A percentile compares a stretch with the other conserved stretches of the same genome.
Evolutionary conservation across 2,888 invertebrate species (phyloP).

Genomic region (Dynastes tityus): DNA sequence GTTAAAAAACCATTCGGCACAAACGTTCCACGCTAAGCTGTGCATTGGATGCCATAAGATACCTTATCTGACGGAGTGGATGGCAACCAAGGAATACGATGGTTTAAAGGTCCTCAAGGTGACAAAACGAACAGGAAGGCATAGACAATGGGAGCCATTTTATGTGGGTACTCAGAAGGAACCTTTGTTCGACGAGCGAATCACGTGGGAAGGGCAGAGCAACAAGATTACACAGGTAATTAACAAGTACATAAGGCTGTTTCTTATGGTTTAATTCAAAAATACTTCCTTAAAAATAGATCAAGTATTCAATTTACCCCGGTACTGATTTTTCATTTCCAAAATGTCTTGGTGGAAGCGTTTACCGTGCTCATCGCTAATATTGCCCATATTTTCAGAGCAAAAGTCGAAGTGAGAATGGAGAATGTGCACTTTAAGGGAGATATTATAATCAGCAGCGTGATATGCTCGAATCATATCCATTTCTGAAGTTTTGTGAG

Average conservation of each 20-base stretch:
- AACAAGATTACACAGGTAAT: constrained; percentile 74
- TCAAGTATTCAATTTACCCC: too few relatives aligned
- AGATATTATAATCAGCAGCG: too few relatives aligned
- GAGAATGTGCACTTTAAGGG: too few relatives aligned
- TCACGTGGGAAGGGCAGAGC: constrained; percentile 73
- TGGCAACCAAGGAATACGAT: constrained; percentile 57
- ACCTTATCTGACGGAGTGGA: constrained; percentile 69
- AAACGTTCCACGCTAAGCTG: constrained; percentile 72
- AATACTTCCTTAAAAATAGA: too few relatives aligned
- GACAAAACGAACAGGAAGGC: constrained; percentile 67
- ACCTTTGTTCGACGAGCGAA: constrained; percentile 72
- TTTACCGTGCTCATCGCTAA: too few relatives aligned
- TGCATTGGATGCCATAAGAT: constrained; percentile 72
- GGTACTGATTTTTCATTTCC: too few relatives aligned
- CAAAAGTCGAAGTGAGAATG: too few relatives aligned
- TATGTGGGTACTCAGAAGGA: constrained; percentile 72
- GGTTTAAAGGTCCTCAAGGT: constrained; percentile 68
- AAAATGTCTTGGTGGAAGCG: too few relatives aligned
- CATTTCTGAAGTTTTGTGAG: too few relatives aligned
- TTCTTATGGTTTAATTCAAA: too few relatives aligned
- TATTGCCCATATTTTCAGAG: too few relatives aligned
- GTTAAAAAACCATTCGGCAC: constrained; percentile 68
- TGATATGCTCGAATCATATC: too few relatives aligned
- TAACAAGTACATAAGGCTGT: not conserved
- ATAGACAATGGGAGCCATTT: constrained; percentile 72